Conservation (phyloP, 2,797 vertebrate genomes). For the Erpetoichthys calabaricus region DNA sequence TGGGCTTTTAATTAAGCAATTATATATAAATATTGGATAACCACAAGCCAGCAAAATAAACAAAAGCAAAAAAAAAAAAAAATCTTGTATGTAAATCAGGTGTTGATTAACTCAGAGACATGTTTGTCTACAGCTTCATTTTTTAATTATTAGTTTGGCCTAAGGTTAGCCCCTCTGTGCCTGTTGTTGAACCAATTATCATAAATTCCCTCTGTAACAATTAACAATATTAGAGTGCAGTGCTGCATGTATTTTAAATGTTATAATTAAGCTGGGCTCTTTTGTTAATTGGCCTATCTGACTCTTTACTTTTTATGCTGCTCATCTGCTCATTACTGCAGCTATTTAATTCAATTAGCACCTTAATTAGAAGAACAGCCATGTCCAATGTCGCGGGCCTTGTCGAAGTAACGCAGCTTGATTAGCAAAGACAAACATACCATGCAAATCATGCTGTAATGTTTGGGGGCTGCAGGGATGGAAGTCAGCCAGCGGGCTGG, state of each 20-base stretch:
- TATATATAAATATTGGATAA: too few species aligned
- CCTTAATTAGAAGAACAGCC: constrained; percentile 96
- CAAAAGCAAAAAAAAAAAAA: constrained; percentile 20
- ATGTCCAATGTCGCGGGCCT: constrained; percentile 78
- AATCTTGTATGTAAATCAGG: constrained; percentile 55
- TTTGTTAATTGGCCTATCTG: constrained; percentile 98
- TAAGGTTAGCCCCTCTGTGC: constrained; percentile 41
- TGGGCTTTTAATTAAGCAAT: too few species aligned
- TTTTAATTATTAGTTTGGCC: constrained; percentile 58
- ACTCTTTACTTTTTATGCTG: constrained; percentile 95
- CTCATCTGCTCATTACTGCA: constrained; percentile 87
- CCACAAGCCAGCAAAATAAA: background rate
- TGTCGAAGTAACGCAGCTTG: constrained; percentile 62
- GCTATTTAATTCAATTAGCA: constrained; percentile 99
- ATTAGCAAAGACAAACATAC: constrained; percentile 89
- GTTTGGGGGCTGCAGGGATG: constrained; percentile 39
- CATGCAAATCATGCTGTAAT: constrained; percentile 66
- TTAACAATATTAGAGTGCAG: constrained; percentile 81
- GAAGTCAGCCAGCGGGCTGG: constrained; percentile 38
- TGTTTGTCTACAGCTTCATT: constrained; percentile 55
- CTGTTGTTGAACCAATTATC: constrained; percentile 88
- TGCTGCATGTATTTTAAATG: constrained; percentile 82
- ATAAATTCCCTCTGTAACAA: constrained; percentile 92
- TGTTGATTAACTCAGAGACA: constrained; percentile 57
- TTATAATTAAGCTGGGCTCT: constrained; percentile 94